Percentiles rank a stretch among this genome's conserved stretches.
Evolutionary conservation across 2,113 vertebrate species (phyloP).

Genomic region (Lucifuga dentata): DNA sequence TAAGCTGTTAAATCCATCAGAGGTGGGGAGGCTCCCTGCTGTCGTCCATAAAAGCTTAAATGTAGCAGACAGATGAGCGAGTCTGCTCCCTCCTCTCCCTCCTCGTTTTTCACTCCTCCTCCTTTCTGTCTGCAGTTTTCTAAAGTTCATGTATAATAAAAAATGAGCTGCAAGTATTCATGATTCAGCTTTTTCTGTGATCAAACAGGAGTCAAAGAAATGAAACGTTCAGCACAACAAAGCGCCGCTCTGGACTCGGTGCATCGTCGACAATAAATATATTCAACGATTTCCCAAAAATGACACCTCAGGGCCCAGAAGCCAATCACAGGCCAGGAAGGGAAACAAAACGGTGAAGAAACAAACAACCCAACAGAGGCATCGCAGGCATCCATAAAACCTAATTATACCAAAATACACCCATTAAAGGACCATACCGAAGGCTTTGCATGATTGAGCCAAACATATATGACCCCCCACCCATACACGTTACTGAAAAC

Average conservation of each 20-base stretch:
- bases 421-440: too few species aligned
- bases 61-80: constrained; percentile 48
- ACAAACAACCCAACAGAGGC: too few species aligned
- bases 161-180: constrained; percentile 53
- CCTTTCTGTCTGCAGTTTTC: constrained; percentile 18
- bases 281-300: constrained; percentile 20
- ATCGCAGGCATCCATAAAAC: too few species aligned
- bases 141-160: constrained; percentile 40
- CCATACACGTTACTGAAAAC: too few species aligned
- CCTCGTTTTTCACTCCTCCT: neutral
- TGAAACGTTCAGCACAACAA: constrained; percentile 29
- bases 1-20: constrained; percentile 67
- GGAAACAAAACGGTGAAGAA: neutral
- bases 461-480: too few species aligned
- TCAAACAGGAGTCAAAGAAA: constrained; percentile 45
- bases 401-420: too few species aligned
- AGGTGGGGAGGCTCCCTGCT: constrained; percentile 55
- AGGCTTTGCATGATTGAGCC: too few species aligned
- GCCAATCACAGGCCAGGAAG: neutral
- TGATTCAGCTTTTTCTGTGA: constrained; percentile 49
- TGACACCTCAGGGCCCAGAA: neutral
- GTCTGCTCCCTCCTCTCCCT: constrained; percentile 21
- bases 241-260: neutral
- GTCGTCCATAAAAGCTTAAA: constrained; percentile 65
- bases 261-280: constrained; percentile 7